Conservation (phyloP, 1,140 invertebrate species). For the Yoshiicerus persimilis region DNA sequence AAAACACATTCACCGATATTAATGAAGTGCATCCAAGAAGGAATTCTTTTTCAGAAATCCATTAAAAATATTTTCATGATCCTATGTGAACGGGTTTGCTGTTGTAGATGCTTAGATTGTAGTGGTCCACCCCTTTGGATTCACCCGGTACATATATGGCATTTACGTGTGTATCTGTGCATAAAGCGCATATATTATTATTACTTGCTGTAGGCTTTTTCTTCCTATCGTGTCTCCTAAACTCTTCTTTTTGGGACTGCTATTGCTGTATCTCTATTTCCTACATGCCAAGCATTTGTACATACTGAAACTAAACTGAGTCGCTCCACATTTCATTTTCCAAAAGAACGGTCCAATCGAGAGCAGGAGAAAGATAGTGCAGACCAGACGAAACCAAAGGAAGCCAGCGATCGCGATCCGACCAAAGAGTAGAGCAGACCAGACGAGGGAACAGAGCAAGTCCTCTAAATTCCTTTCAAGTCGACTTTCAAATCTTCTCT, state of each 20-base stretch:
- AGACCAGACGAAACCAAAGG: neutral
- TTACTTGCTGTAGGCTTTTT: neutral
- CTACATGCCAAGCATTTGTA: neutral
- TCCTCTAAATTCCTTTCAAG: conserved; percentile 13
- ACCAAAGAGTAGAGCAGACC: neutral
- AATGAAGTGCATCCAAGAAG: too few species aligned
- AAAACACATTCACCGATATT: too few species aligned
- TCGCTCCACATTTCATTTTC: neutral
- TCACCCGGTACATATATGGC: too few species aligned
- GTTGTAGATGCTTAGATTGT: too few species aligned
- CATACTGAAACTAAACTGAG: neutral
- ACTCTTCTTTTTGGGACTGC: neutral
- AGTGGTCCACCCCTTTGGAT: too few species aligned
- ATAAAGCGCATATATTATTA: neutral
- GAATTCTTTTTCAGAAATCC: too few species aligned
- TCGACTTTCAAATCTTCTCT: conserved; percentile 13
- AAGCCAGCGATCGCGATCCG: neutral
- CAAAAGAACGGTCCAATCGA: neutral
- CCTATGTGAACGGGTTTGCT: too few species aligned
- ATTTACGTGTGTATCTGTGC: neutral
- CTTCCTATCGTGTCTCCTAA: neutral
- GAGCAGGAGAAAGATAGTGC: neutral
- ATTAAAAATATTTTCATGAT: too few species aligned
- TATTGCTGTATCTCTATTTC: neutral
- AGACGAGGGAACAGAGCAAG: neutral